phyloP scores from a whole-genome alignment of 2,797 vertebrate genomes.

The Sternotherus odoratus region DNA sequence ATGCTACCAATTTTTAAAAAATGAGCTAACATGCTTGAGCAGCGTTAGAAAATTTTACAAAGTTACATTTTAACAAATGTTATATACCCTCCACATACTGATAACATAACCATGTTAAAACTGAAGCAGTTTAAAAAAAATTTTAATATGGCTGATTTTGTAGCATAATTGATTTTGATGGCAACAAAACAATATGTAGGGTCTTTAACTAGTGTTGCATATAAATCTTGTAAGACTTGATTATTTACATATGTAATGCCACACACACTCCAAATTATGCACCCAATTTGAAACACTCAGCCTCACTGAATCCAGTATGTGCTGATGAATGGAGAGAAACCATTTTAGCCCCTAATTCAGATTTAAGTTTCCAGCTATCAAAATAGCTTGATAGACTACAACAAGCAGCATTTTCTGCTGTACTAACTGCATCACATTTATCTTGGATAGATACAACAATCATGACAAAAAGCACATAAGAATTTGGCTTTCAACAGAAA shows the following conservation, averaged over 20 bases:
- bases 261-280: neutral
- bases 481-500: neutral
- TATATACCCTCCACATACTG: neutral
- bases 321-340: neutral
- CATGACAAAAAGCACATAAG: rapidly evolving
- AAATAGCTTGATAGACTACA: neutral
- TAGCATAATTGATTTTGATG: neutral
- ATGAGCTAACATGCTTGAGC: neutral
- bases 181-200: rapidly evolving
- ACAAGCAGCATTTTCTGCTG: rapidly evolving
- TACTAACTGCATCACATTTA: rapidly evolving
- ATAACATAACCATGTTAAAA: neutral
- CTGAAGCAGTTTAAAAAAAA: neutral
- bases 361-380: rapidly evolving
- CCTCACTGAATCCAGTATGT: neutral
- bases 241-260: rapidly evolving
- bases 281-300: neutral
- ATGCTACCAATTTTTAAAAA: neutral
- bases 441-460: rapidly evolving
- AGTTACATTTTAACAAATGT: neutral
- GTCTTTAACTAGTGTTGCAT: too few relatives aligned
- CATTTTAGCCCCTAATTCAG: neutral
- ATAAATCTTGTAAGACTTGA: too few relatives aligned
- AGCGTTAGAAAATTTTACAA: neutral
- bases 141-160: neutral